Percentiles rank a stretch among this genome's conserved stretches.
These are phyloP conservation scores for Pseudolaguvia tuberculata DNA, from an alignment of 2,113 vertebrate genomes.

Conservation along the genomic window DNA sequence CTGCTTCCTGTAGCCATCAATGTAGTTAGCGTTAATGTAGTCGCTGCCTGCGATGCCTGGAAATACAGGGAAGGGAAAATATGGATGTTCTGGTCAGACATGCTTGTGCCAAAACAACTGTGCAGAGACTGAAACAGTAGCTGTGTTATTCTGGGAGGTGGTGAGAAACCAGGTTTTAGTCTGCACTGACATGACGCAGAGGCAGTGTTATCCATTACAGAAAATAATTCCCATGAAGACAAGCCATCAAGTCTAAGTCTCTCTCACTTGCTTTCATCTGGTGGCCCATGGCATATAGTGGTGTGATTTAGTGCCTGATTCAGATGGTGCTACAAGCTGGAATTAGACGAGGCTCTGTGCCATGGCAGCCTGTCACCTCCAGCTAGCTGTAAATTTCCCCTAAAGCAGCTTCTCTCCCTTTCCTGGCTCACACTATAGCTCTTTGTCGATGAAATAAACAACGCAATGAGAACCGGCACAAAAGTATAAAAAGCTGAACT, in stretches of 20 bases:
- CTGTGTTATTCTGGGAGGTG: constrained; percentile 15
- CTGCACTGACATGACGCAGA: constrained; percentile 17
- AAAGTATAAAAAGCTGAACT: not conserved
- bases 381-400: constrained; percentile 52
- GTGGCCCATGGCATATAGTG: constrained; percentile 7
- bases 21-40: constrained; percentile 98
- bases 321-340: constrained; percentile 47
- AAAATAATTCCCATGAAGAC: constrained; percentile 42
- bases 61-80: constrained; percentile 15
- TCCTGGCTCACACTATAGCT: not conserved
- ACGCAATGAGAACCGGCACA: not conserved
- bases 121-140: constrained; percentile 14
- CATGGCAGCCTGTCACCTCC: constrained; percentile 42
- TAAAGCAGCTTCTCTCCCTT: constrained; percentile 41
- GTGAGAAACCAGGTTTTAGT: constrained; percentile 18
- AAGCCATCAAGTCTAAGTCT: constrained; percentile 24
- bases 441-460: not conserved
- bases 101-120: not conserved
- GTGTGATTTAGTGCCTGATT: constrained; percentile 57
- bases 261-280: constrained; percentile 14
- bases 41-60: constrained; percentile 91
- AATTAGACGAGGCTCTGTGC: constrained; percentile 44
- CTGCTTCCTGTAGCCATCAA: constrained; percentile 96
- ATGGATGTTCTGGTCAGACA: not conserved
- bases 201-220: constrained; percentile 40